Conservation (phyloP, 2,888 invertebrate genomes). For the Urechis unicinctus region DNA sequence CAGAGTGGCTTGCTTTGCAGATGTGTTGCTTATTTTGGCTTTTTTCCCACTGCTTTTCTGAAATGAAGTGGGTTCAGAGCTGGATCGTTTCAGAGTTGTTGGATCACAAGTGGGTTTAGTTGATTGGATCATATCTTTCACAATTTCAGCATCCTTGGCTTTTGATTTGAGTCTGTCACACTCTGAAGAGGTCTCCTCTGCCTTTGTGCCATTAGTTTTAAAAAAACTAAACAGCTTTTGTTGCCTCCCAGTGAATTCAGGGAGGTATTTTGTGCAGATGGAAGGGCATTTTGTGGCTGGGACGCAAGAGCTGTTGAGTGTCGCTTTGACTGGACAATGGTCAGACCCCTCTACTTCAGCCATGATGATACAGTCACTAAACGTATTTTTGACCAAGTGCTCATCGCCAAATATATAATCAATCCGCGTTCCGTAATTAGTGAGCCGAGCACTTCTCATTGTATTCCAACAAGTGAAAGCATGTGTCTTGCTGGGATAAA, state of each 20-base stretch:
- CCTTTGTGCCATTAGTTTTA: constrained; percentile 15
- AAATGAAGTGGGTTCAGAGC: too few species aligned
- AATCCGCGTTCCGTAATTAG: constrained; percentile 54
- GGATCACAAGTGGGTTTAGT: too few species aligned
- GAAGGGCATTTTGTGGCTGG: constrained; percentile 41
- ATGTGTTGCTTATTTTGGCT: too few species aligned
- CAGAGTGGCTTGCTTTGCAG: too few species aligned
- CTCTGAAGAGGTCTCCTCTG: too few species aligned
- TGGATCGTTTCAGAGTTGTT: too few species aligned
- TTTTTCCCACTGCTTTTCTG: too few species aligned
- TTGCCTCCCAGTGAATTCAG: constrained; percentile 52
- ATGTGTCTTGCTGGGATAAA: constrained; percentile 47
- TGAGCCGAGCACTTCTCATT: constrained; percentile 48
- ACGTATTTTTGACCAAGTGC: constrained; percentile 21
- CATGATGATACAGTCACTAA: constrained; percentile 33
- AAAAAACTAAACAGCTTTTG: constrained; percentile 47
- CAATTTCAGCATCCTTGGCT: too few species aligned
- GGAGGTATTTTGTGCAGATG: constrained; percentile 51
- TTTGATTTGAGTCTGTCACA: too few species aligned
- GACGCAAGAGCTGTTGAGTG: constrained; percentile 29
- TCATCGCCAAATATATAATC: constrained; percentile 53
- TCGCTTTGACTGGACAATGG: constrained; percentile 53
- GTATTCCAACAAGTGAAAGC: constrained; percentile 55
- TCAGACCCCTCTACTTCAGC: constrained; percentile 52
- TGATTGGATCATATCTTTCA: too few species aligned